Base-by-base conservation (phyloP, 2,888 invertebrate species). In the Cataglyphis rosenhaueri region DNA sequence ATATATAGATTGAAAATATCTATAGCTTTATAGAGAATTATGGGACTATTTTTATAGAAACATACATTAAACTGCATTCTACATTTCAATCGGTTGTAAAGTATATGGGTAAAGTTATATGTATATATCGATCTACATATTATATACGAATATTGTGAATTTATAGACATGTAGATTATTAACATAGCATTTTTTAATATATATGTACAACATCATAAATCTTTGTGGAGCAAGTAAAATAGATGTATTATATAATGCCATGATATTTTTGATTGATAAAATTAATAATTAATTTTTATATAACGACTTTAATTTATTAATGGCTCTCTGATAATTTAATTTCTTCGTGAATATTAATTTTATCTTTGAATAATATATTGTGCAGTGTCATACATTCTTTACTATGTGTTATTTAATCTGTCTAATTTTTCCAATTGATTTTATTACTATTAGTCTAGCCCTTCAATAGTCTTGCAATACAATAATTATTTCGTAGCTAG, bases 1-100 rank as follows among this genome's bases (percentile, higher is more conserved):
- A 78, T 68, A 68, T 68, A 59, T 68, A 70, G 41, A 59, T 21
- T 78, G 78, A 41, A 68, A 41, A 68, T 52, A 52, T 21, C 38
- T 61, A 32, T 21, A n/a, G 64, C 55, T 59, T 68, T 66, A 52
- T 48, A 55, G 41, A 38, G 41, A 41, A 55, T n/a, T n/a, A n/a
- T 32, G 41, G 12, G 57, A 44, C 29, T 71, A 32, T 38, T 57
- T 71, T 3, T 18, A 18, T 32, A 44, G 32, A 57, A 57, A 68
- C 68, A 57, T 55, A 21, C 35, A 70, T 68, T 52, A 57, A 78
- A 6, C 3, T 41, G 29, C 35, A 52, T 57, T 66, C 12, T 68
- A 8, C 38, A 25, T 55, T 55, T 5, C 25, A 38, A 52, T 66
- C 35, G 3, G 38, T 44, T 44, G 15, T 32, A 15, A 9, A 18